Evolutionary conservation across 2,888 invertebrate genomes (phyloP).

Genomic region (Parthenolecanium corni): DNA sequence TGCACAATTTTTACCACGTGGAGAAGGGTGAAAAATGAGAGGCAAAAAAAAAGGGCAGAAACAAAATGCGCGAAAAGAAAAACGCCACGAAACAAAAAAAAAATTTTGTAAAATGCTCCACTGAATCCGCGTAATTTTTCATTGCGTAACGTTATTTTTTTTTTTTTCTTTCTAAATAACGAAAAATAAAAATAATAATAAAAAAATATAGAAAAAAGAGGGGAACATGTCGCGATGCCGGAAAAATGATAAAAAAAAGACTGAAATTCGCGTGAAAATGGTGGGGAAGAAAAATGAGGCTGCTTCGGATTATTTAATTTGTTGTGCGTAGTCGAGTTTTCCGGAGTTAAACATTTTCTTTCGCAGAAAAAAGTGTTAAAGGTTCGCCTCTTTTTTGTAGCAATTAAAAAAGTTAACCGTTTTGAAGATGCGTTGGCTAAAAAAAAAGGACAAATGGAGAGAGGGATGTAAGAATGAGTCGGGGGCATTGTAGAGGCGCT

Average conservation of each 20-base stretch:
- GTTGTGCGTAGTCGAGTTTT: constrained; percentile 19
- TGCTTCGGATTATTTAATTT: constrained; percentile 14
- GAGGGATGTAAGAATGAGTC: no score
- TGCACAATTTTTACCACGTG: no score
- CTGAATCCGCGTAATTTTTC: neutral
- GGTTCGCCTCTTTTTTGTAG: constrained; percentile 18
- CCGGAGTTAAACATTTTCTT: constrained; percentile 17
- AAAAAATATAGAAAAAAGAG: constrained; percentile 14
- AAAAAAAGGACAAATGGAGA: neutral
- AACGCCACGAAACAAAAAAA: neutral
- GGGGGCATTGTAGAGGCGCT: no score
- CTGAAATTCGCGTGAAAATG: neutral
- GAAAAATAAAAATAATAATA: constrained; percentile 8
- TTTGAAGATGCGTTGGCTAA: constrained; percentile 16
- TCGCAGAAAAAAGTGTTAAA: constrained; percentile 21
- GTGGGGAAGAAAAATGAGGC: neutral
- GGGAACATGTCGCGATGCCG: neutral
- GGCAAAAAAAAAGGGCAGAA: no score
- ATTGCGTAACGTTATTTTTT: neutral
- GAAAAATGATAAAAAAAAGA: neutral
- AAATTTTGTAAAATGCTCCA: neutral
- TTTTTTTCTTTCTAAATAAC: neutral
- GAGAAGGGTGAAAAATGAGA: no score
- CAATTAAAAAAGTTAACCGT: constrained; percentile 28
- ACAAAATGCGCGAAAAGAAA: no score